Percentiles rank a stretch among this genome's conserved stretches.
phyloP scores from a whole-genome alignment of 2,113 vertebrate species.

The Tylochromis polylepis region DNA sequence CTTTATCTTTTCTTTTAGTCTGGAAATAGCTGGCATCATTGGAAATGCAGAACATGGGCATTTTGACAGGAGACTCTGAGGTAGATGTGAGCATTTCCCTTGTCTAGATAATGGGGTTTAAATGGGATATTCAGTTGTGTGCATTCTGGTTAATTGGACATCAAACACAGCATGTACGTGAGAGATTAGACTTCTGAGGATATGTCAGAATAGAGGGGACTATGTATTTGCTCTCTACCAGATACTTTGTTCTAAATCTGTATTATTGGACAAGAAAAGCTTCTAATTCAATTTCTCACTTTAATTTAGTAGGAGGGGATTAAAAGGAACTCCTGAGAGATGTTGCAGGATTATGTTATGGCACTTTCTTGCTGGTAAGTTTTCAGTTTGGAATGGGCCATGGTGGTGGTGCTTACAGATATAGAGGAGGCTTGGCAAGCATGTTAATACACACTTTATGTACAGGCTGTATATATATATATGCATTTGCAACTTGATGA shows the following conservation, averaged over 20 bases:
- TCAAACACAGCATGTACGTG: conserved; percentile 58
- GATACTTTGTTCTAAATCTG: conserved; percentile 63
- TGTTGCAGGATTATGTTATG: conserved; percentile 54
- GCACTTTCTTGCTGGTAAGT: conserved; percentile 28
- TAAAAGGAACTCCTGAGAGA: conserved; percentile 57
- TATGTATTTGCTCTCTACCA: conserved; percentile 57
- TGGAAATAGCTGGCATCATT: conserved; percentile 20
- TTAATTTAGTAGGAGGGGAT: conserved; percentile 60
- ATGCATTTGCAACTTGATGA: background rate
- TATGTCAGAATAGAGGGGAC: conserved; percentile 54
- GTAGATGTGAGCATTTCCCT: conserved; percentile 44
- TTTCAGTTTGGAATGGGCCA: conserved; percentile 6
- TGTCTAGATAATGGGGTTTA: conserved; percentile 58
- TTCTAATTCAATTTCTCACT: conserved; percentile 67
- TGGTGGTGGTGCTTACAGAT: background rate
- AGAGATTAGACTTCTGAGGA: conserved; percentile 66
- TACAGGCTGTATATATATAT: background rate
- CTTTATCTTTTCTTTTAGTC: conserved; percentile 11
- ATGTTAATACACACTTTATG: background rate
- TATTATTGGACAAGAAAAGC: conserved; percentile 60
- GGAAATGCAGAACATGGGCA: conserved; percentile 48
- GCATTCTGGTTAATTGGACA: conserved; percentile 69
- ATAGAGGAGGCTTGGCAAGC: background rate
- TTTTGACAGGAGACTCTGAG: conserved; percentile 49
- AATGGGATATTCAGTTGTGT: conserved; percentile 56